Base-by-base conservation (phyloP, 2,888 invertebrate genomes). In the Synergus gifuensis region DNA sequence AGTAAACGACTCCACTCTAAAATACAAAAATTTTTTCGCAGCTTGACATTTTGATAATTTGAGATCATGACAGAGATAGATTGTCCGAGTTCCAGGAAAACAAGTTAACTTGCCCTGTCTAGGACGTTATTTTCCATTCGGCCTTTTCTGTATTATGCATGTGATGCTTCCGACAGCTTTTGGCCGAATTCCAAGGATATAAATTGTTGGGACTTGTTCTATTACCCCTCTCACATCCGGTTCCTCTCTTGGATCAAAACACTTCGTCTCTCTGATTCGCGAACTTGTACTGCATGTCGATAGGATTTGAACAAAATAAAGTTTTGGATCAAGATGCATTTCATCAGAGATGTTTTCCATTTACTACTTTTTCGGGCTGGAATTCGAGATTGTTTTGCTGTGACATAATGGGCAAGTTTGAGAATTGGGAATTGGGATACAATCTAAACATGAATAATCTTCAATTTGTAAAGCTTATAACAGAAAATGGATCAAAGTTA, bases 161-260 rank as follows among this genome's bases (percentile, higher is more conserved):
- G 76, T 78, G 76, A 62, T 60, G 42, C 46, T 58, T 64, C 42
- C 76, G 76, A 77, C 73, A 64, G 63, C 36, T 78, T 44, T 81
- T 86, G 83, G 86, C 86, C 22, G 44, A 54, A 81, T 81, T 86
- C 86, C 85, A 86, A 60, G 40, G 66, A 76, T 82, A 85, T 85
- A 86, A 86, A 86, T 86, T 84, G 83, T 84, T 82, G 82, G 82
- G 84, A 84, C 84, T 78, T 85, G 67, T 67, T 67, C 67, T 81
- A 79, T 86, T 86, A 80, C 83, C 82, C 79, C 81, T 80, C 81
- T 78, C 86, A 83, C 81, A 81, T 81, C 80, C 79, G 82, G 73
- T 64, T 81, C 54, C 78, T 78, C 78, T 66, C 66, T 66, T 18
- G 2, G 67, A 67, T 18, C 12, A 67, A 67, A 67, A 67, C 46